phyloP scores from a whole-genome alignment of 2,113 vertebrate species.

The Laticauda laticaudata region DNA sequence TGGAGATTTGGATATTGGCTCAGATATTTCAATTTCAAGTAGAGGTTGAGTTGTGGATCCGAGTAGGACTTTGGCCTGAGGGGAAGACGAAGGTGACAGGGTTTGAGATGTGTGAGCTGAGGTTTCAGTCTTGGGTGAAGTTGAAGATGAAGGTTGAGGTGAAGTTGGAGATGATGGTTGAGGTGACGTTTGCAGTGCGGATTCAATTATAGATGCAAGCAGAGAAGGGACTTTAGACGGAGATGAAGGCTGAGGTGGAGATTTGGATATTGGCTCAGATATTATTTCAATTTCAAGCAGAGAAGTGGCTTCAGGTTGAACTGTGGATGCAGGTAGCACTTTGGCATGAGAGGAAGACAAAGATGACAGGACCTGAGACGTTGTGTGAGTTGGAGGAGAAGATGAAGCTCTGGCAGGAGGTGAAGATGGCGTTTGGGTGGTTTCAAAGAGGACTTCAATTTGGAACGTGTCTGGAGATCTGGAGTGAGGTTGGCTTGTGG shows the following conservation, averaged over 20 bases:
- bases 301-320: neutral
- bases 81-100: neutral
- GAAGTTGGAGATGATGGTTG: neutral
- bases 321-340: neutral
- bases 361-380: neutral
- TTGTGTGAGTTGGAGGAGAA: fast-evolving
- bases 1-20: fast-evolving
- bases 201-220: neutral
- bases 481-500: fast-evolving
- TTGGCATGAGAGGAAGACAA: neutral
- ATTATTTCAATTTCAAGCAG: fast-evolving
- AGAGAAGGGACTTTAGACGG: neutral
- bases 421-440: too few species aligned
- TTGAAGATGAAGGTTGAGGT: neutral
- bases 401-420: fast-evolving
- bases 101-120: neutral
- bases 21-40: fast-evolving
- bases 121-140: too few species aligned
- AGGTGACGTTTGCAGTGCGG: neutral
- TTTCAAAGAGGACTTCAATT: too few species aligned
- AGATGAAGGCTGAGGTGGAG: neutral
- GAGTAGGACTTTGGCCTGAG: neutral
- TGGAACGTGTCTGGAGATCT: fast-evolving
- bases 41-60: neutral
- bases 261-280: fast-evolving